Evolutionary conservation across 1,140 invertebrate genomes (phyloP).

Genomic region (Plectus sambesii): DNA sequence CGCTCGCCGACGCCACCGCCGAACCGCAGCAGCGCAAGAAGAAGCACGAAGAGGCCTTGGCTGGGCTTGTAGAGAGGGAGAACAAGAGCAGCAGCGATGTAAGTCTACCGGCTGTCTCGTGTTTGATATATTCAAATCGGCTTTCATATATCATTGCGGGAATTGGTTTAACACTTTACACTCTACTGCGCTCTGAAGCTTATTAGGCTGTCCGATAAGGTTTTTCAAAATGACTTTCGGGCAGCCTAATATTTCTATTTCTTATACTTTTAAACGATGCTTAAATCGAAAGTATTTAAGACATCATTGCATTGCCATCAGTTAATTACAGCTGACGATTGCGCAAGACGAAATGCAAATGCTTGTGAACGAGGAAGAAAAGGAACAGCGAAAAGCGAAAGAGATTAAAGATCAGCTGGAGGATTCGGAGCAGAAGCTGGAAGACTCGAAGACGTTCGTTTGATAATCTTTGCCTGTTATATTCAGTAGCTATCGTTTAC

Average conservation of each 20-base stretch:
- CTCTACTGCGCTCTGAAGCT: too few relatives aligned
- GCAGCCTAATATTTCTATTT: too few relatives aligned
- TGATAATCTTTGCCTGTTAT: neutral
- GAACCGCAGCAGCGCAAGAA: constrained; percentile 10
- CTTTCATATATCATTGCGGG: too few relatives aligned
- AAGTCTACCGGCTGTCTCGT: too few relatives aligned
- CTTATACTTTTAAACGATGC: too few relatives aligned
- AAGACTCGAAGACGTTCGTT: constrained; percentile 18
- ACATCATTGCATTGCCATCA: too few relatives aligned
- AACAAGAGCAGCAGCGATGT: constrained; percentile 6
- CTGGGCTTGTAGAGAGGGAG: constrained; percentile 6
- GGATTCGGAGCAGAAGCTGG: constrained; percentile 13
- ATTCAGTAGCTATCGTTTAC: neutral
- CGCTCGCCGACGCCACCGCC: constrained; percentile 17
- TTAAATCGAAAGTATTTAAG: too few relatives aligned
- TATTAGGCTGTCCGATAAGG: too few relatives aligned
- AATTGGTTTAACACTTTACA: too few relatives aligned
- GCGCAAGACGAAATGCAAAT: constrained; percentile 18
- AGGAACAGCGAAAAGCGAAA: constrained; percentile 21
- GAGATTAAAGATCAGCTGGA: constrained; percentile 18
- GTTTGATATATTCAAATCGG: too few relatives aligned
- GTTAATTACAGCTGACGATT: too few relatives aligned
- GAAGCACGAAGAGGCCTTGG: constrained; percentile 6
- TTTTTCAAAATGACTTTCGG: too few relatives aligned
- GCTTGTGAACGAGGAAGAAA: constrained; percentile 18